A percentile compares a stretch with the other conserved stretches of the same genome.
Evolutionary conservation across 2,113 vertebrate species (phyloP).

Genomic region (Atrichornis clamosus): DNA sequence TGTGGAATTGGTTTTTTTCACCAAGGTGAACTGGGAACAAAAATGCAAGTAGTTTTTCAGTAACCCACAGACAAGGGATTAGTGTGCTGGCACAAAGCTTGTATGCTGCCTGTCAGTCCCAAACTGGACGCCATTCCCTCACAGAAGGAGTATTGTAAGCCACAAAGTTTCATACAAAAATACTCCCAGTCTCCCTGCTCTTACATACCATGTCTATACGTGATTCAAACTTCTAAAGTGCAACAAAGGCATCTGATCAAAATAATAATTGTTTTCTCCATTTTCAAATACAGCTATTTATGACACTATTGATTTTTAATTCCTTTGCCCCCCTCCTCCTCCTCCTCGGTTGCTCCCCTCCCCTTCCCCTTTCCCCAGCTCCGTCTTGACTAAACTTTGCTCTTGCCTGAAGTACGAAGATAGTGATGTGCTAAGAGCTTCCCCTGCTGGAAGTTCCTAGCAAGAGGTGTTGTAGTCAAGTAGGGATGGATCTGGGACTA

Average conservation of each 20-base stretch:
- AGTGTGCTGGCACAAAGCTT: constrained; percentile 47
- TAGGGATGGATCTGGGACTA: constrained; percentile 51
- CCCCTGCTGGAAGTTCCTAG: constrained; percentile 78
- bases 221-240: not conserved
- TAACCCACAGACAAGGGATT: constrained; percentile 47
- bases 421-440: constrained; percentile 77
- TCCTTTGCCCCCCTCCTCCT: not conserved
- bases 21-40: constrained; percentile 73
- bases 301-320: not conserved
- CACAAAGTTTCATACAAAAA: constrained; percentile 15
- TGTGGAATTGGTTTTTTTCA: constrained; percentile 63
- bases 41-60: constrained; percentile 46
- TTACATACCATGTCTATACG: not conserved
- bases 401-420: not conserved
- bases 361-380: not conserved
- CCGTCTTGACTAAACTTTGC: constrained; percentile 41
- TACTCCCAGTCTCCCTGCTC: not conserved
- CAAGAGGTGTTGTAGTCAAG: constrained; percentile 64
- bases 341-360: not conserved
- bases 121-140: not conserved
- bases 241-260: not conserved
- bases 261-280: not conserved
- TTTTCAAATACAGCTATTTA: not conserved
- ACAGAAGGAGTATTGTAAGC: constrained; percentile 34
- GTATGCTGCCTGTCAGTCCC: constrained; percentile 14